A percentile compares a stretch with the other conserved stretches of the same genome.
Evolutionary conservation across 2,797 vertebrate species (phyloP).

Genomic region (Syngnathus acus): DNA sequence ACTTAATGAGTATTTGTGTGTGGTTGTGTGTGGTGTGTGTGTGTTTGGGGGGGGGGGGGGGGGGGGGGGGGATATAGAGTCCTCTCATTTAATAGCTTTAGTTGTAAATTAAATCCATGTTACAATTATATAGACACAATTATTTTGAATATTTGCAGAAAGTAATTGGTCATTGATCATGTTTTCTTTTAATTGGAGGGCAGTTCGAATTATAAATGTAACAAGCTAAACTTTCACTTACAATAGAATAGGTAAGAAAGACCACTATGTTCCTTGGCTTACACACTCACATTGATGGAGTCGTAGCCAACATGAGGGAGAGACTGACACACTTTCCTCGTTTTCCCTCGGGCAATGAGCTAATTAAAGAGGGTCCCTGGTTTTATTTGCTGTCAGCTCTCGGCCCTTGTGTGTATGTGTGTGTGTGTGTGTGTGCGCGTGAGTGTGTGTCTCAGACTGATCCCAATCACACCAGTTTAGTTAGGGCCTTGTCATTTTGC

Average conservation of each 20-base stretch:
- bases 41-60: too few species aligned
- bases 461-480: constrained; percentile 61
- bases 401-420: constrained; percentile 46
- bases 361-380: constrained; percentile 66
- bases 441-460: constrained; percentile 39
- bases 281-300: constrained; percentile 28
- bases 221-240: constrained; percentile 2
- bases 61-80: neutral
- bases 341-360: constrained; percentile 57
- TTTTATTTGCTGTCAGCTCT: constrained; percentile 68
- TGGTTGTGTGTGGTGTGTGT: too few species aligned
- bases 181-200: constrained; percentile 5
- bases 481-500: constrained; percentile 50
- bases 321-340: constrained; percentile 68
- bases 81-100: neutral
- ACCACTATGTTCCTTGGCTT: constrained; percentile 23
- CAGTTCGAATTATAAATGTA: constrained; percentile 10
- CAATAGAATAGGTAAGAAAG: constrained; percentile 12
- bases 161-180: constrained; percentile 1
- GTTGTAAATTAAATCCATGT: constrained; percentile 5
- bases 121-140: constrained; percentile 21
- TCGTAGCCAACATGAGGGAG: constrained; percentile 43
- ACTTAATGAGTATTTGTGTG: constrained; percentile 49
- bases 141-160: constrained; percentile 11
- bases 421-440: constrained; percentile 29